Percentiles rank a stretch among this genome's conserved stretches.
phyloP scores from a whole-genome alignment of 35 echinoderm and acorn worm genomes.

The Eucidaris tribuloides region DNA sequence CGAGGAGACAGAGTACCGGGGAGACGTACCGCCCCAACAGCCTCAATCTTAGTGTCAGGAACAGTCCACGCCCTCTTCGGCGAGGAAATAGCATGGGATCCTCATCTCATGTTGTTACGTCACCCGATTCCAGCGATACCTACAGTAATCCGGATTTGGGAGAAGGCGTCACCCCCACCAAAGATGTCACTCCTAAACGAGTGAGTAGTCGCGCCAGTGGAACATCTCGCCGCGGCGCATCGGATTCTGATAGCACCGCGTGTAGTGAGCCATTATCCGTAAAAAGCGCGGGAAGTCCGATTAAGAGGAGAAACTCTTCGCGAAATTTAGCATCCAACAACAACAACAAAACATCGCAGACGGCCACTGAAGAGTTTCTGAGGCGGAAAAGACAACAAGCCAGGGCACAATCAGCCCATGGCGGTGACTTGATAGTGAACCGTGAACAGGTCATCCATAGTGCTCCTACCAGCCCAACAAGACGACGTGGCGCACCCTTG shows the following conservation, averaged over 20 bases:
- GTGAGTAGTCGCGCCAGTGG: background rate
- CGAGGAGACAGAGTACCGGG: background rate
- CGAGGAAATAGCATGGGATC: slow-evolving; percentile 3
- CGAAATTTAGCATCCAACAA: background rate
- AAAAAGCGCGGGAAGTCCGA: background rate
- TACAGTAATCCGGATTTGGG: slow-evolving; percentile 20
- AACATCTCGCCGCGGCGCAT: background rate
- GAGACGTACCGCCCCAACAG: slow-evolving; percentile 17
- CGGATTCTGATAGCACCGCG: slow-evolving; percentile 15
- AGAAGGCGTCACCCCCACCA: background rate
- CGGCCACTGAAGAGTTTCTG: slow-evolving; percentile 72
- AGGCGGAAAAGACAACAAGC: slow-evolving; percentile 40
- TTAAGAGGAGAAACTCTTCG: background rate
- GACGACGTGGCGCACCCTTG: slow-evolving; percentile 22
- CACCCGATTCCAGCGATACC: slow-evolving; percentile 13
- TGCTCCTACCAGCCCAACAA: slow-evolving; percentile 83
- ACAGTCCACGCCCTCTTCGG: slow-evolving; percentile 11
- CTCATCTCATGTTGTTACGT: background rate
- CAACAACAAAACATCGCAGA: slow-evolving; percentile 19
- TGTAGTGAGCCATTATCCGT: background rate
- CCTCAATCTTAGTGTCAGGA: slow-evolving; percentile 12
- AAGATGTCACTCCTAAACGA: background rate
- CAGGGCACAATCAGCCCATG: background rate
- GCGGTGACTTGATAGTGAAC: background rate
- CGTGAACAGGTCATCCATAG: slow-evolving; percentile 30